Evolutionary conservation across 2,888 invertebrate genomes (phyloP), one percentile per base, ranked within the genome.

Genomic region (Meghimatium bilineatum): DNA sequence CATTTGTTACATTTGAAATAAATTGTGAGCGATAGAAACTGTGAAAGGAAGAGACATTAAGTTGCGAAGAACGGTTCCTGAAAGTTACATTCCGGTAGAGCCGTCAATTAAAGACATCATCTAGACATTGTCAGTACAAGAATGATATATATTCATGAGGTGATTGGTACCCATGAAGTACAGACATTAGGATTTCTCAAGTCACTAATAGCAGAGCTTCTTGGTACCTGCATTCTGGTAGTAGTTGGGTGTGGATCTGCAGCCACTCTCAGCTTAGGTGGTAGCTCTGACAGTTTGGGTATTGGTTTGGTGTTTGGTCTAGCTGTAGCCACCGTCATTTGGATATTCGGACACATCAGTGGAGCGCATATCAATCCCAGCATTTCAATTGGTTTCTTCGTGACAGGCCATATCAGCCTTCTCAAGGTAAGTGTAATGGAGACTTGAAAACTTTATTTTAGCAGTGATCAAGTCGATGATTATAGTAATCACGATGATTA

Each of bases 311-410:
- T 96, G 88, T 98, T 98, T 94, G 98, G 98, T 71, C 95, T 98
- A 80, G 95, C 96, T 75, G 97, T 98, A 84, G 97, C 96, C 26
- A 96, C 97, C 84, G 91, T 97, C 91, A 97, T 91, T 82, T 94
- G 97, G 97, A 95, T 96, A 76, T 95, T 97, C 88, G 97, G 97
- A 8, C 97, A 97, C 94, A 95, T 97, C 78, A 97, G 97, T 84
- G 98, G 98, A 0, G 97, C 97, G 20, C 98, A 98, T 93, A 95
- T 98, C 85, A 98, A 98, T 95, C 98, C 98, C 1, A 98, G 98
- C 0, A 97, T 98, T 60, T 97, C 98, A 12, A 74, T 97, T 86
- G 97, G 97, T 81, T 95, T 97, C 94, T 96, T 96, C 89, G 95
- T 97, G 89, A 96, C 97, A 76, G 95, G 97, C 87, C 96, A 96